Percentiles rank a stretch among this genome's conserved stretches.
phyloP scores from a whole-genome alignment of 1,140 invertebrate species.

The Leptinotarsa texana region DNA sequence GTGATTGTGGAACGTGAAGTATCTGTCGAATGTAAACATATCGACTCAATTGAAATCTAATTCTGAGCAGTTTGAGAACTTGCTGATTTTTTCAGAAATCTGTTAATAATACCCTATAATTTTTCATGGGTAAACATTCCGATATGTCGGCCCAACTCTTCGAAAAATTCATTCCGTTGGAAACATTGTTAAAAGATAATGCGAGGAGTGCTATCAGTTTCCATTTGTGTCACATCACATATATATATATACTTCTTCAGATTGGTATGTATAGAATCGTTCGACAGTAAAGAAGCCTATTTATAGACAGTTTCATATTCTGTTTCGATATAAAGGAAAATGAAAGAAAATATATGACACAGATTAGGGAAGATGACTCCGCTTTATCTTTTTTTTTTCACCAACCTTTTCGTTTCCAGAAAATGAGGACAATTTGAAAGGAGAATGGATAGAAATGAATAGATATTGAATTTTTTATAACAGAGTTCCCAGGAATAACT shows the following conservation, averaged over 20 bases:
- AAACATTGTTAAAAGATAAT: background rate
- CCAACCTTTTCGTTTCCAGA: background rate
- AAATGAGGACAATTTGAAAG: background rate
- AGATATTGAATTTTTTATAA: background rate
- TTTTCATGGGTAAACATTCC: too few species aligned
- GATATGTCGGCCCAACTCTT: background rate
- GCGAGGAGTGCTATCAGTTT: background rate
- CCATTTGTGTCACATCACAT: conserved; percentile 1
- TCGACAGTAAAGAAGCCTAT: background rate
- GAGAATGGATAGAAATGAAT: background rate
- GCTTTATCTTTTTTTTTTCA: background rate
- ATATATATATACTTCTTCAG: background rate
- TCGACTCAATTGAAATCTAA: too few species aligned
- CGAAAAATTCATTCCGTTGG: background rate
- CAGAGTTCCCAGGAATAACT: too few species aligned
- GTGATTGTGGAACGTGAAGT: too few species aligned
- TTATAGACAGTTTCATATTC: conserved; percentile 1
- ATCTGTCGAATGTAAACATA: too few species aligned
- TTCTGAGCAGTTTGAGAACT: too few species aligned
- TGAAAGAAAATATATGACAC: background rate
- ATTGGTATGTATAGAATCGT: background rate
- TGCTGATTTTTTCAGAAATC: too few species aligned
- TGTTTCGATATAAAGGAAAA: background rate
- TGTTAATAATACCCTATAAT: too few species aligned
- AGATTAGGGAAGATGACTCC: background rate